Evolutionary conservation across 1,140 invertebrate genomes (phyloP).

Genomic region (Macrostomum lignano): DNA sequence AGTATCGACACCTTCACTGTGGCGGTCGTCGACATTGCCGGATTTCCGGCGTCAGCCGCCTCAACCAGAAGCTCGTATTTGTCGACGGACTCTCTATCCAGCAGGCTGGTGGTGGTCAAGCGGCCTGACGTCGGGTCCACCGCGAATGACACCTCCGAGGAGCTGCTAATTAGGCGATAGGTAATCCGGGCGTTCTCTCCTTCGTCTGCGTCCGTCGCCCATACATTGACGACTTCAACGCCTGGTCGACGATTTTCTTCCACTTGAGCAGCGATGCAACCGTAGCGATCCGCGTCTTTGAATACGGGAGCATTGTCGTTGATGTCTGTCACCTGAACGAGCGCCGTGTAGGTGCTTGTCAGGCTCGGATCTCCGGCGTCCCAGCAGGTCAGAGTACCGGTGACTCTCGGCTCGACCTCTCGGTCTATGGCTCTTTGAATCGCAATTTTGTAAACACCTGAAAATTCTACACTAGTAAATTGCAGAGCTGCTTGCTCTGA

Average conservation of each 20-base stretch:
- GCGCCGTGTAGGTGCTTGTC: conserved; percentile 39
- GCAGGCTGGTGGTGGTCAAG: no score
- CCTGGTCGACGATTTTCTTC: conserved; percentile 36
- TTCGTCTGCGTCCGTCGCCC: conserved; percentile 56
- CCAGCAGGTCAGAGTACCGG: neutral
- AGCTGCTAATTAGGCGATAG: no score
- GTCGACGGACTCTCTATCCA: conserved; percentile 60
- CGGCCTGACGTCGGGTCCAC: no score
- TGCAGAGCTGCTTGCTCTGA: no score
- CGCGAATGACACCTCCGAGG: no score
- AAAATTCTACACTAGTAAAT: no score
- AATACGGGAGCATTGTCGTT: conserved; percentile 56
- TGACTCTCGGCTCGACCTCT: neutral
- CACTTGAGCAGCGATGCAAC: conserved; percentile 42
- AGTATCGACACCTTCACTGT: conserved; percentile 51
- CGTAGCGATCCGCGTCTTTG: conserved; percentile 45
- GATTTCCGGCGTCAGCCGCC: conserved; percentile 54
- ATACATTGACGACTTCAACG: conserved; percentile 23
- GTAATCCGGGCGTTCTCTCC: no score
- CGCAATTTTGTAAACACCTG: conserved; percentile 2
- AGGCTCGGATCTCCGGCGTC: neutral
- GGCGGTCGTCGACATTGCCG: conserved; percentile 47
- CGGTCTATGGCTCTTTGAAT: neutral
- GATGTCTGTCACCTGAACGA: conserved; percentile 41
- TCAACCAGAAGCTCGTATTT: conserved; percentile 52